phyloP scores from a whole-genome alignment of 1,140 invertebrate genomes.

The Anthonomus grandis region DNA sequence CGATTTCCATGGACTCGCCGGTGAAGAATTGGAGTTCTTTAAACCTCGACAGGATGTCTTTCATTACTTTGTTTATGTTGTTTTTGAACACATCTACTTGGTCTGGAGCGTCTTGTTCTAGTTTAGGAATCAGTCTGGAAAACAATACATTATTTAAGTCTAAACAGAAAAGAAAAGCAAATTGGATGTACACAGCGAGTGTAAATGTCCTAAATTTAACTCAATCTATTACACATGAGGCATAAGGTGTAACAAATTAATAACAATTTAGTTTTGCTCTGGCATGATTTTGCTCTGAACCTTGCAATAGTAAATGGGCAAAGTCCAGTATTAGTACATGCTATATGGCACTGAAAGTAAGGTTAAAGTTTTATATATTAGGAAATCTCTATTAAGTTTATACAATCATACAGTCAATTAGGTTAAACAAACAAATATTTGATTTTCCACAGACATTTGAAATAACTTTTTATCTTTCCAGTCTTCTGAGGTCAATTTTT shows the following conservation, averaged over 20 bases:
- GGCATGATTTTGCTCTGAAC: slow-evolving; percentile 43
- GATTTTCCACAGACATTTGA: too few relatives aligned
- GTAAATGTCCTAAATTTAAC: slow-evolving; percentile 17
- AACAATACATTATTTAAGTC: slow-evolving; percentile 18
- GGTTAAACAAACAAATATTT: too few relatives aligned
- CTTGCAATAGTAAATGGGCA: slow-evolving; percentile 23
- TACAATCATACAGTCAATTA: background rate
- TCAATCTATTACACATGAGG: slow-evolving; percentile 19
- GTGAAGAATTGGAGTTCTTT: slow-evolving; percentile 94
- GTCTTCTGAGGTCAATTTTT: too few relatives aligned
- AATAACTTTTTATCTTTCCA: too few relatives aligned
- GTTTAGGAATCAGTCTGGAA: slow-evolving; percentile 73
- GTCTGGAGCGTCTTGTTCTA: slow-evolving; percentile 75
- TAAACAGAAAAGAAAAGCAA: background rate
- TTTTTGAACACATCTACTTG: slow-evolving; percentile 86
- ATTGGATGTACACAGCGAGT: too few relatives aligned
- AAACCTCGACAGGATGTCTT: slow-evolving; percentile 86
- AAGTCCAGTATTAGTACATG: slow-evolving; percentile 46
- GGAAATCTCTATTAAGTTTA: background rate
- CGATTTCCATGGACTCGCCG: slow-evolving; percentile 91
- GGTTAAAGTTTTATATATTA: too few relatives aligned
- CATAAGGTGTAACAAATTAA: slow-evolving; percentile 25
- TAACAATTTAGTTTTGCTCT: slow-evolving; percentile 33
- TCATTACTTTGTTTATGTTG: slow-evolving; percentile 94
- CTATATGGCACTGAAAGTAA: slow-evolving; percentile 1